Conservation (phyloP, 2,888 invertebrate species). For the Melinaea menophilus region DNA sequence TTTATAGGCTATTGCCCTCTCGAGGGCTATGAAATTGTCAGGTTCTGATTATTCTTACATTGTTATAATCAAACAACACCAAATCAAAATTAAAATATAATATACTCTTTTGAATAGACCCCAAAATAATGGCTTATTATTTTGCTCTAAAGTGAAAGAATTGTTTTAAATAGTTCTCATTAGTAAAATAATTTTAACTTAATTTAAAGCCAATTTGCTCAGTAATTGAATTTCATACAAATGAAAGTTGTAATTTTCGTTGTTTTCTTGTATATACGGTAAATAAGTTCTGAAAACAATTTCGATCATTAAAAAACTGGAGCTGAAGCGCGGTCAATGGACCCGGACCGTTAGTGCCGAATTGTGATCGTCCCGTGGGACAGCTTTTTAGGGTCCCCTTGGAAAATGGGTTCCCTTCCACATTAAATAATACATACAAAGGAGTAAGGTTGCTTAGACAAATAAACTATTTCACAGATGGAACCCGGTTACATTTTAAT, state of each 20-base stretch:
- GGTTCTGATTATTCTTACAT: neutral
- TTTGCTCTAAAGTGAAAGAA: no score
- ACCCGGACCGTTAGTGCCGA: slow-evolving; percentile 46
- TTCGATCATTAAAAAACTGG: slow-evolving; percentile 35
- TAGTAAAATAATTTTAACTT: no score
- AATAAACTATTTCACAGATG: no score
- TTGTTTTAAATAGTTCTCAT: no score
- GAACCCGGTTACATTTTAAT: no score
- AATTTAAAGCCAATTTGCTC: no score
- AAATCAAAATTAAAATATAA: no score
- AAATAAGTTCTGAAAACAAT: slow-evolving; percentile 23
- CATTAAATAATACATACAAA: neutral
- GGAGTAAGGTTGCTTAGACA: no score
- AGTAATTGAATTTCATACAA: neutral
- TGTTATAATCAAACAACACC: no score
- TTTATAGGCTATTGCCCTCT: slow-evolving; percentile 45
- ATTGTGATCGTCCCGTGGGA: slow-evolving; percentile 40
- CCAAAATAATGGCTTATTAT: no score
- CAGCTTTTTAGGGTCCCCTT: slow-evolving; percentile 37
- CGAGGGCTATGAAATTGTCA: slow-evolving; percentile 17
- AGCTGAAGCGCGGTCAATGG: slow-evolving; percentile 46
- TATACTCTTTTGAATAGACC: no score
- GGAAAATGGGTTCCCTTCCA: slow-evolving; percentile 15
- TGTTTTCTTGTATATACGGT: neutral
- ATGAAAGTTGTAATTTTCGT: neutral